Base-by-base conservation (phyloP, 2,888 invertebrate species). In the Teleiodes luculella region DNA sequence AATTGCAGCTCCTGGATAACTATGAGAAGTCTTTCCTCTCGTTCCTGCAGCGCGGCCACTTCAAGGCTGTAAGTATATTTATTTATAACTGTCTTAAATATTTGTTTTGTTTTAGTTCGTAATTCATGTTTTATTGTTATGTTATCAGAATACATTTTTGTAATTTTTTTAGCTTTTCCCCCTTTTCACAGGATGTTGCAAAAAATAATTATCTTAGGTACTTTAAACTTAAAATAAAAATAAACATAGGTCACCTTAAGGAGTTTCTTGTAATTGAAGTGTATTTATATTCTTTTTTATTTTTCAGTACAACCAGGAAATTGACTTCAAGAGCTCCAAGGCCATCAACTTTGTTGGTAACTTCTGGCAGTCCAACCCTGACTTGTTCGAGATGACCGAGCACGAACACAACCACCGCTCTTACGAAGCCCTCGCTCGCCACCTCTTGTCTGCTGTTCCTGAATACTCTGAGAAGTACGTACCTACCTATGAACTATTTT, bases 21-120 rank as follows among this genome's bases (percentile, higher is more conserved):
- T 94, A 92, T 77, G 92, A 93, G 68, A 85, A 90, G 57, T 74
- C 74, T 16, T 86, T 86, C 78, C 68, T 91, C 60, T 83, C 91
- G 56, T 86, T 92, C 56, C 64, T 87, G 49, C 80, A 86, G 60
- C 77, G 92, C 67, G 90, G 91, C 48, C 90, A 91, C 66, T 90
- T 91, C 67, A 92, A 93, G 65, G 93, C 94, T 53, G 87, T 84
- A 91, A 64, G 90, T 90, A 55, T 11, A 16, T n/a, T n/a, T n/a
- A 37, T 16, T 37, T 89, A 4, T 28, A 13, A 30, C 20, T 37
- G 45, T 33, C 30, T 31, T 43, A 53, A 37, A n/a, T 11, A 18
- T 8, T 13, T 2, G 11, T 18, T n/a, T n/a, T n/a, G n/a, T n/a
- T n/a, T n/a, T n/a, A n/a, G n/a, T n/a, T n/a, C n/a, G n/a, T n/a